Evolutionary conservation across 2,888 invertebrate genomes (phyloP), one percentile per base, ranked within the genome.

Genomic region (Allophyes oxyacanthae): DNA sequence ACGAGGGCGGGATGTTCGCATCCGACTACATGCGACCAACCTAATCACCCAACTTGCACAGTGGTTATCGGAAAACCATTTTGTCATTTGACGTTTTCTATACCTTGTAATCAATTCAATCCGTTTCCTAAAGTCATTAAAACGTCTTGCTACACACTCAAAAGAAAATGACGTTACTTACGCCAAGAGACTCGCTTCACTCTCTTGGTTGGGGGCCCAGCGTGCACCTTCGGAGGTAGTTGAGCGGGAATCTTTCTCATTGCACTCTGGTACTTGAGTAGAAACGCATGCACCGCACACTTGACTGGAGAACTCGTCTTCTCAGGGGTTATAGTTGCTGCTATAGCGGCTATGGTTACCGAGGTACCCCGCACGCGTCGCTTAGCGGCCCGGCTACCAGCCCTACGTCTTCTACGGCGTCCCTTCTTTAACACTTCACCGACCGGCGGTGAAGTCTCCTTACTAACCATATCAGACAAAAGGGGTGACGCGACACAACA

Each of bases 171-270:
- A 71, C 26, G 37, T 50, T 11, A 92, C 94, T 94, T 86, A 94
- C 94, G 84, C 93, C 92, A 93, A 33, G 94, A 94, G 7, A 94
- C 94, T 6, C 92, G 82, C 61, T 92, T 93, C 59, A 91, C 88
- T 50, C 94, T 83, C 73, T 92, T 92, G 41, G 90, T 82, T 3
- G 90, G 89, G 9, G 92, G 94, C 0, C 93, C 92, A 4, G 92
- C 89, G 69, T 82, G 88, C 11, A 93, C 74, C 60, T 78, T 88
- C 28, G 94, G 94, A 48, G 94, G 94, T 40, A 91, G 70, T 34
- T 88, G 89, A 6, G 88, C 61, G 1, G 94, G 94, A 40, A 94
- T 86, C 77, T 77, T 87, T 68, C 93, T 80, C 75, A 94, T 66
- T 6, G 92, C 90, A 66, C 87, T 90, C 70, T 89, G 92, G 70